Evolutionary conservation across 2,113 vertebrate species (phyloP).

Genomic region (Climacteris rufus): DNA sequence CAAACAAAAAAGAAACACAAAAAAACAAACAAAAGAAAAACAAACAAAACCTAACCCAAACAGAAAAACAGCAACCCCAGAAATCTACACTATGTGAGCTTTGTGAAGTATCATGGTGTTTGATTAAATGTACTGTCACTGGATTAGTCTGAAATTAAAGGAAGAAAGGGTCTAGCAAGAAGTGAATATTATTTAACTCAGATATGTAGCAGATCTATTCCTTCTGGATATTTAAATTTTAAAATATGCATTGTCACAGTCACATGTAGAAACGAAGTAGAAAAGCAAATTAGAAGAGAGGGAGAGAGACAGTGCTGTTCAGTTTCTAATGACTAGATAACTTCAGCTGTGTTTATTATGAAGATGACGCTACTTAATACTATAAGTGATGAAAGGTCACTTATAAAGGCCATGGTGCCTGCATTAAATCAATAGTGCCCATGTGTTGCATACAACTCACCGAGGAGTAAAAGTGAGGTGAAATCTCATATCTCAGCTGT

Average conservation of each 20-base stretch:
- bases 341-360: neutral
- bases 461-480: neutral
- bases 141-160: neutral
- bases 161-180: neutral
- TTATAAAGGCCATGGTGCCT: neutral
- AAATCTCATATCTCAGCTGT: neutral
- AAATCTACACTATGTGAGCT: neutral
- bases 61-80: neutral
- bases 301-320: neutral
- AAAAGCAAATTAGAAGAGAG: neutral
- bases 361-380: neutral
- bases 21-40: neutral
- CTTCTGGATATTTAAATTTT: neutral
- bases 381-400: neutral
- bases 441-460: neutral
- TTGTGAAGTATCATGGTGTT: neutral
- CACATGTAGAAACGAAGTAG: neutral
- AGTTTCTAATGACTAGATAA: neutral
- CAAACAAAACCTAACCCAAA: neutral
- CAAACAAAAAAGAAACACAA: rapidly evolving
- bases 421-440: neutral
- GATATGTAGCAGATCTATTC: neutral
- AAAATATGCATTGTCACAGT: neutral
- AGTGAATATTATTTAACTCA: neutral
- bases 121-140: neutral